A percentile compares a stretch with the other conserved stretches of the same genome.
Conservation (phyloP, 92 coral and sea anemone species). For the Pocillopora meandrina region DNA sequence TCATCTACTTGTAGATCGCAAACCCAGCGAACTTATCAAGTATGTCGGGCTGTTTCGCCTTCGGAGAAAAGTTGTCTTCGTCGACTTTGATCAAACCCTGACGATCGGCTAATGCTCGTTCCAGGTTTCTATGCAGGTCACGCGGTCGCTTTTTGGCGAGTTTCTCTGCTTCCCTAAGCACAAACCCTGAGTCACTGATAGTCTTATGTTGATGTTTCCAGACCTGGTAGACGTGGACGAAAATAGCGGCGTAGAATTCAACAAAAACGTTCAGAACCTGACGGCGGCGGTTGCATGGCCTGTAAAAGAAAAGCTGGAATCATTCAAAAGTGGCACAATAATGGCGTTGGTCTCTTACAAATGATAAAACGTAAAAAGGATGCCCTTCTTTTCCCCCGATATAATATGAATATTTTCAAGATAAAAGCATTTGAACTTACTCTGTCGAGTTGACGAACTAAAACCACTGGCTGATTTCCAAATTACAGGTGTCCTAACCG, state of each 20-base stretch:
- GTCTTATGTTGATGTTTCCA: slow-evolving; percentile 99
- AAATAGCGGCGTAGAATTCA: slow-evolving; percentile 87
- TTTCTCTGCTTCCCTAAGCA: slow-evolving; percentile 91
- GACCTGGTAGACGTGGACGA: slow-evolving; percentile 76
- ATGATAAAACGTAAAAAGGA: too few relatives aligned
- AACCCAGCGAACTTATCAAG: slow-evolving; percentile 91
- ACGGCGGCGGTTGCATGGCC: slow-evolving; percentile 84
- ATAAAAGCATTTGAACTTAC: too few relatives aligned
- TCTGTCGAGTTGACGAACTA: too few relatives aligned
- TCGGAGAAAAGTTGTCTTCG: slow-evolving; percentile 75
- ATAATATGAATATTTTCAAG: too few relatives aligned
- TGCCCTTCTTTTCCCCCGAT: too few relatives aligned
- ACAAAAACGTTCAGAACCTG: slow-evolving; percentile 79
- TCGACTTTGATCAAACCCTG: slow-evolving; percentile 73
- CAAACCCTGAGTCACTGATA: slow-evolving; percentile 96
- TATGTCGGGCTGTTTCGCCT: slow-evolving; percentile 56
- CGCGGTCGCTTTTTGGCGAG: slow-evolving; percentile 77
- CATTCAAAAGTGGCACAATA: not conserved
- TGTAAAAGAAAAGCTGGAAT: slow-evolving; percentile 18
- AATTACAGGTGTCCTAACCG: too few relatives aligned
- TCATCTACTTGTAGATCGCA: slow-evolving; percentile 87
- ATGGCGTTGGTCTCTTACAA: not conserved
- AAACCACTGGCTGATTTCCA: too few relatives aligned
- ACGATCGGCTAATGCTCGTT: slow-evolving; percentile 70
- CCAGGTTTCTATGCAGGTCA: slow-evolving; percentile 72